Conservation (phyloP, 2,888 invertebrate genomes). For the Hypena proboscidalis region DNA sequence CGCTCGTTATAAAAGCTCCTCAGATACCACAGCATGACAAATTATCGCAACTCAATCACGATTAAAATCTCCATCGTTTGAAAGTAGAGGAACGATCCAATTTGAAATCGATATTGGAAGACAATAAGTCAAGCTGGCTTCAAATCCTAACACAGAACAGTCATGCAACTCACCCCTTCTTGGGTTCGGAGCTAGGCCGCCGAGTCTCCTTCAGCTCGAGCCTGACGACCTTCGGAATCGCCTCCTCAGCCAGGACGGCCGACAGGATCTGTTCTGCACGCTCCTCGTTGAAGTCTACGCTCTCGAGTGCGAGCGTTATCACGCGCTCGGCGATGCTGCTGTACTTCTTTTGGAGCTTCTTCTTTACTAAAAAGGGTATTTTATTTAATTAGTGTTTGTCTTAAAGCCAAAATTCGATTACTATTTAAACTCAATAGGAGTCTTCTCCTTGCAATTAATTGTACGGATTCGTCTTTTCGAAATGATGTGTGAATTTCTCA, state of each 20-base stretch:
- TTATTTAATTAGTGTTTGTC: not conserved
- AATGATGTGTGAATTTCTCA: no score
- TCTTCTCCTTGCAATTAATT: no score
- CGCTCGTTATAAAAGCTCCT: no score
- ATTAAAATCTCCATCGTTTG: no score
- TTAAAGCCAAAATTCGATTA: no score
- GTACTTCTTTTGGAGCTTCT: constrained; percentile 89
- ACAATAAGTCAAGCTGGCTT: no score
- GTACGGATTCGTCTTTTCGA: no score
- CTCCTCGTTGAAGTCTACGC: constrained; percentile 93
- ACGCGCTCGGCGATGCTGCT: constrained; percentile 92
- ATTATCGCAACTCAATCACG: no score
- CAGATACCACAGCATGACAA: no score
- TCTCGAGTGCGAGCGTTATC: constrained; percentile 93
- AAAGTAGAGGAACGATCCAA: no score
- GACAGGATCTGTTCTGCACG: constrained; percentile 92
- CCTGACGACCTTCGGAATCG: constrained; percentile 51
- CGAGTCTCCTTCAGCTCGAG: constrained; percentile 52
- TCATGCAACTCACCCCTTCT: constrained; percentile 62
- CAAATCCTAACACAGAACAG: constrained; percentile 24
- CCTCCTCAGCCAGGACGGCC: constrained; percentile 88
- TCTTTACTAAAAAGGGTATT: constrained; percentile 88
- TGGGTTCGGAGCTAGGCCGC: constrained; percentile 47
- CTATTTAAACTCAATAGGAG: no score
- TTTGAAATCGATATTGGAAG: no score